Percentiles rank a stretch among this genome's conserved stretches.
Conservation (phyloP, 2,888 invertebrate species). For the Philhelius pedissequus region DNA sequence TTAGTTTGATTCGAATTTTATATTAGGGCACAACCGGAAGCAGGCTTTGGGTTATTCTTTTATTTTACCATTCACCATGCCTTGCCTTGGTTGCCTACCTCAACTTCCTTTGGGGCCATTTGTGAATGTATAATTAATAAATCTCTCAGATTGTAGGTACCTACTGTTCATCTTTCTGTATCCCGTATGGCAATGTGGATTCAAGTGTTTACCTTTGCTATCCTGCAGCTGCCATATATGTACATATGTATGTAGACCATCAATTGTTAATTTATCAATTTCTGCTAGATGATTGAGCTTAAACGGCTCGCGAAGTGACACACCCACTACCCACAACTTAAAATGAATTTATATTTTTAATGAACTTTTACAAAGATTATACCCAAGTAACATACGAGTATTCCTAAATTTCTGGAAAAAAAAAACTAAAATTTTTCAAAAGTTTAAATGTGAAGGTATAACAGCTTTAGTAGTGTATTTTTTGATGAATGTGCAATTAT, state of each 20-base stretch:
- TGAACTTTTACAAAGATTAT: not conserved
- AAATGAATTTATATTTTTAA: not conserved
- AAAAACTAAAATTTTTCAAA: no score
- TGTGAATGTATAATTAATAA: constrained; percentile 22
- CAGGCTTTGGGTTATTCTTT: constrained; percentile 20
- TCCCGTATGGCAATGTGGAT: no score
- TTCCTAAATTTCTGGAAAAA: no score
- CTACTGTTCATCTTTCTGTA: no score
- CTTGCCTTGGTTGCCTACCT: constrained; percentile 15
- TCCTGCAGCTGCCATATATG: not conserved
- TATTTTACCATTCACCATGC: not conserved
- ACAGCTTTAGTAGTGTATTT: not conserved
- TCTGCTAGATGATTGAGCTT: not conserved
- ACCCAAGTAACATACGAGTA: no score
- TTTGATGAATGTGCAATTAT: not conserved
- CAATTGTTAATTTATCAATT: constrained; percentile 24
- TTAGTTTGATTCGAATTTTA: constrained; percentile 12
- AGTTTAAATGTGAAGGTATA: no score
- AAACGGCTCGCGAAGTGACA: no score
- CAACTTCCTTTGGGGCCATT: not conserved
- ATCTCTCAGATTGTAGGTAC: not conserved
- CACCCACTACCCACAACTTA: constrained; percentile 15
- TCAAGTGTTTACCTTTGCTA: not conserved
- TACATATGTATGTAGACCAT: not conserved
- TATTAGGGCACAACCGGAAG: constrained; percentile 41